Percentiles rank a stretch among this genome's conserved stretches.
Evolutionary conservation across 2,888 invertebrate genomes (phyloP).

Genomic region (Drosophila acutilabella): DNA sequence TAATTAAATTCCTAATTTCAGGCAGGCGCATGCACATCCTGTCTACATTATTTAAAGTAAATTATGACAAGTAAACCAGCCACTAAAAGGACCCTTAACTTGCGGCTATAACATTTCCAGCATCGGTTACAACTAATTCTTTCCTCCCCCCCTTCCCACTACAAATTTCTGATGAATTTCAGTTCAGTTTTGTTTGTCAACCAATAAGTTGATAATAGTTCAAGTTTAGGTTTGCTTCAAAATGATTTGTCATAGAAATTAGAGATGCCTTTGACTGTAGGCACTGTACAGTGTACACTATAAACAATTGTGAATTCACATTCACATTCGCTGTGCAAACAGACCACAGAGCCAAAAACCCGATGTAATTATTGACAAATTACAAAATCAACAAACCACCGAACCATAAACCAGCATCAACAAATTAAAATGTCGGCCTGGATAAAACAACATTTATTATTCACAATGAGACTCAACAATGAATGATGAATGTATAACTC

Average conservation of each 20-base stretch:
- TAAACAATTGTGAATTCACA: constrained; percentile 18
- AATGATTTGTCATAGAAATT: background rate
- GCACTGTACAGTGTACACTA: too few relatives aligned
- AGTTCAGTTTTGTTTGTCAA: too few relatives aligned
- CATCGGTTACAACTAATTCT: constrained; percentile 47
- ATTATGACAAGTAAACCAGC: constrained; percentile 54
- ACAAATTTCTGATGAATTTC: background rate
- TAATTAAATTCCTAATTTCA: constrained; percentile 70
- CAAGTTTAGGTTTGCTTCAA: background rate
- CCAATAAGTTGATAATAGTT: background rate
- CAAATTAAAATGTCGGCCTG: constrained; percentile 72
- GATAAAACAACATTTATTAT: constrained; percentile 74
- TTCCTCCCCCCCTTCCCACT: background rate
- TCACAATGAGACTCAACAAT: constrained; percentile 64
- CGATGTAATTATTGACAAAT: constrained; percentile 75
- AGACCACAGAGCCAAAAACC: constrained; percentile 59
- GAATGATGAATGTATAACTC: constrained; percentile 64
- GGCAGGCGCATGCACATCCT: constrained; percentile 51
- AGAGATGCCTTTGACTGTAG: constrained; percentile 2
- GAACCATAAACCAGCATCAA: constrained; percentile 72
- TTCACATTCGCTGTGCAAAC: constrained; percentile 47
- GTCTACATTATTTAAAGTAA: constrained; percentile 63
- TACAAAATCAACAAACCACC: constrained; percentile 75
- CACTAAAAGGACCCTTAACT: constrained; percentile 42
- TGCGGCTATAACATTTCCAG: constrained; percentile 53